A percentile compares a stretch with the other conserved stretches of the same genome.
Evolutionary conservation across 2,113 vertebrate genomes (phyloP).

Genomic region (Dendropsophus ebraccatus): DNA sequence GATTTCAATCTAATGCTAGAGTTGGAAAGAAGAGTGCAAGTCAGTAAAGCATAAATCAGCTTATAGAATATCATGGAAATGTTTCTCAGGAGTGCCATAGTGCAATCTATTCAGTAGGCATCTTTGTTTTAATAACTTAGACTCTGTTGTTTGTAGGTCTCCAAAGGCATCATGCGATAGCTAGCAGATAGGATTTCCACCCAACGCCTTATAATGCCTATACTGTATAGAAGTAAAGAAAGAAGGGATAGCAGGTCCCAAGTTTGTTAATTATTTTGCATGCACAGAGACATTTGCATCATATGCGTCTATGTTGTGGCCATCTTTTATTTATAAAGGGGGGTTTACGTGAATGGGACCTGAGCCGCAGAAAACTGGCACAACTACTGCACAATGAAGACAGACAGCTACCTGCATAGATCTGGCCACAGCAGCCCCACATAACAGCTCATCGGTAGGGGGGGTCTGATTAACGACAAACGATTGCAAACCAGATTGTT

Average conservation of each 20-base stretch:
- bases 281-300: not conserved
- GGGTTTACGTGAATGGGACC: no score
- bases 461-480: no score
- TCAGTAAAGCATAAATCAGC: slow-evolving; percentile 18
- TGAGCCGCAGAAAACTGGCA: no score
- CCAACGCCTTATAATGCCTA: not conserved
- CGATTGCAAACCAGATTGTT: no score
- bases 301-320: not conserved
- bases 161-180: not conserved
- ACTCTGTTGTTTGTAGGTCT: slow-evolving; percentile 9
- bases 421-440: no score
- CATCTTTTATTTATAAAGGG: no score
- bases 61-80: not conserved
- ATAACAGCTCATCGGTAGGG: no score
- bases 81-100: not conserved
- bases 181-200: not conserved
- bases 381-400: no score
- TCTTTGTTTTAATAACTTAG: not conserved
- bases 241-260: not conserved
- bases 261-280: not conserved
- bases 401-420: no score
- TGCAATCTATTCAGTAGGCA: slow-evolving; percentile 3
- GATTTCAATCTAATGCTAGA: slow-evolving; percentile 8
- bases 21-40: slow-evolving; percentile 2
- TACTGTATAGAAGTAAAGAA: not conserved